A percentile compares a stretch with the other conserved stretches of the same genome.
phyloP scores from a whole-genome alignment of 2,888 invertebrate genomes.

The Coenonympha glycerion region DNA sequence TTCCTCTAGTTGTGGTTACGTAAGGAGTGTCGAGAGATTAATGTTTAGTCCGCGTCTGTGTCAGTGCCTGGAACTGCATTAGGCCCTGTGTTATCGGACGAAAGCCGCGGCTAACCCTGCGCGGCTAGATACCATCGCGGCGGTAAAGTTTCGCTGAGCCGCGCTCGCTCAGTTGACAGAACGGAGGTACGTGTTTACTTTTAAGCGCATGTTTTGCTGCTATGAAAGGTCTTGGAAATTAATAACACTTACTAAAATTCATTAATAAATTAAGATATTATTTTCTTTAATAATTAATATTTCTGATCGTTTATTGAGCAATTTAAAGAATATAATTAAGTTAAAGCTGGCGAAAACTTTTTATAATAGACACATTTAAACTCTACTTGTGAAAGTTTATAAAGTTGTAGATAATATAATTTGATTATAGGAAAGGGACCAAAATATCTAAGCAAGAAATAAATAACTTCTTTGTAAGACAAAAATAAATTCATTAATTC shows the following conservation, averaged over 20 bases:
- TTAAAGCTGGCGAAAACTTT: too few species aligned
- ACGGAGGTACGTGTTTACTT: constrained; percentile 15
- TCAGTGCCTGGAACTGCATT: constrained; percentile 8
- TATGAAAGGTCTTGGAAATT: background rate
- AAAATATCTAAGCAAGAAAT: too few species aligned
- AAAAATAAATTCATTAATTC: too few species aligned
- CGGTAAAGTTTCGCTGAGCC: constrained; percentile 19
- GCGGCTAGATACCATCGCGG: constrained; percentile 13
- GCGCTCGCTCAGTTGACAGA: constrained; percentile 17
- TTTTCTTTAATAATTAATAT: too few species aligned
- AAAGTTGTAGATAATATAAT: too few species aligned
- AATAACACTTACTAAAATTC: background rate
- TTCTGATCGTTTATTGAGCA: too few species aligned
- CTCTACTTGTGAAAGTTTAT: too few species aligned
- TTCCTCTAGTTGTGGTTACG: constrained; percentile 18
- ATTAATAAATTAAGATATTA: background rate
- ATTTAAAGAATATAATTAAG: too few species aligned
- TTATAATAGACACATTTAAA: too few species aligned
- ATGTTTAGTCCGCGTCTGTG: constrained; percentile 6
- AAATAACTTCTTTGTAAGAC: too few species aligned
- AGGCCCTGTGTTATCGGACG: background rate
- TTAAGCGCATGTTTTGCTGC: background rate
- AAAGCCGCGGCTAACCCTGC: background rate
- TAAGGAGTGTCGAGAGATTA: constrained; percentile 14
- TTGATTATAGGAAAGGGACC: too few species aligned